Conservation (phyloP, 2,113 vertebrate genomes). For the Hyperopisus bebe region DNA sequence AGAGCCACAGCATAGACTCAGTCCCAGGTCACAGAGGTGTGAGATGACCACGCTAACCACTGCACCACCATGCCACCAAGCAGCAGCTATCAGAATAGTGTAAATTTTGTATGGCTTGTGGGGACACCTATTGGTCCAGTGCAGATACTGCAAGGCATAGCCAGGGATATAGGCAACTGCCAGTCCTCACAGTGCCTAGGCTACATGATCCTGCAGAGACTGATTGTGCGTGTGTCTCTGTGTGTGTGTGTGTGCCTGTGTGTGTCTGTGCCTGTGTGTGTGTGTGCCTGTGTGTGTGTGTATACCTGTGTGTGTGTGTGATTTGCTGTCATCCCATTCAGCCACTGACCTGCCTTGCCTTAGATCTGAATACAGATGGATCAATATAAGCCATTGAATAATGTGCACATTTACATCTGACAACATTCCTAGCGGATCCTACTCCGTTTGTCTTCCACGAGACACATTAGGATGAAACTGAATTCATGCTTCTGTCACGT, state of each 20-base stretch:
- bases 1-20: background rate
- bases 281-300: too few relatives aligned
- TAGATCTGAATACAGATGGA: background rate
- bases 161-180: background rate
- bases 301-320: background rate
- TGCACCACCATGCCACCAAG: background rate
- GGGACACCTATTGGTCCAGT: slow-evolving; percentile 70
- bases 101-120: slow-evolving; percentile 63
- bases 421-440: background rate
- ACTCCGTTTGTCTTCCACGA: background rate
- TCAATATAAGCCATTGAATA: background rate
- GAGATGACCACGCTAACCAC: background rate
- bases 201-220: background rate
- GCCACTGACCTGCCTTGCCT: background rate
- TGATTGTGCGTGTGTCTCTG: background rate
- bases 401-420: background rate
- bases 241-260: too few relatives aligned
- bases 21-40: background rate
- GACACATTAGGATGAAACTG: background rate
- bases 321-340: background rate
- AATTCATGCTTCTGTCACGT: background rate
- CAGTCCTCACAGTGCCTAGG: background rate
- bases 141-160: slow-evolving; percentile 50
- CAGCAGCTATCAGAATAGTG: background rate
- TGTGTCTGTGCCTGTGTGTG: too few relatives aligned